Evolutionary conservation across 2,888 invertebrate genomes (phyloP), one percentile per base, ranked within the genome.

Genomic region (Plagodis pulveraria): DNA sequence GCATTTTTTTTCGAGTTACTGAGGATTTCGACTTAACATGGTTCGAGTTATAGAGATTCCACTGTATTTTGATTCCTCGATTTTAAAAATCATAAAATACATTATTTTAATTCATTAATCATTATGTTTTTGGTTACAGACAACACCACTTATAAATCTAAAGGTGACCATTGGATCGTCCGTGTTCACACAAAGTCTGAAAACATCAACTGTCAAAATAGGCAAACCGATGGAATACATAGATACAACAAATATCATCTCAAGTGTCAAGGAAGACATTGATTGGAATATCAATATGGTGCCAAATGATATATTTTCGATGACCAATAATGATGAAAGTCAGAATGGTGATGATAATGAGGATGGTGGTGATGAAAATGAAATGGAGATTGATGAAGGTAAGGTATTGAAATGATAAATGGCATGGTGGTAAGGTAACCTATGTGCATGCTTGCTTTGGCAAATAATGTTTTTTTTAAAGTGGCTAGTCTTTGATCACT

Each of bases 311-410:
- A 55, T 68, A 45, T 67, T 67, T 41, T 61, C 63, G 0, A 58
- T 36, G 10, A 50, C 34, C 0, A 50, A 55, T n/a, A 43, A 51
- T 6, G 22, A 22, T 22, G 22, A 22, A n/a, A 53, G 33, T 35
- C 52, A 52, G 42, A 48, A 48, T 74, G 58, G 34, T 6, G 57
- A 48, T 62, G 67, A 72, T 38, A 78, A 78, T 44, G 78, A 0
- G 43, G 43, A 50, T 6, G 52, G 49, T 59, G 65, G 72, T 48
- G 79, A 79, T 43, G 78, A 82, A 5, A 59, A 73, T 0, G 53
- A 69, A 0, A 83, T 89, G 83, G 84, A 86, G 43, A 84, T 83
- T 62, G 86, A 87, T 74, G 84, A 86, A 76, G 87, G 87, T 36
- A 40, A 33, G 8, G 5, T 9, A n/a, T 33, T 8, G 38, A n/a